Conservation (phyloP, 2,888 invertebrate genomes). For the Oligia fasciuncula region DNA sequence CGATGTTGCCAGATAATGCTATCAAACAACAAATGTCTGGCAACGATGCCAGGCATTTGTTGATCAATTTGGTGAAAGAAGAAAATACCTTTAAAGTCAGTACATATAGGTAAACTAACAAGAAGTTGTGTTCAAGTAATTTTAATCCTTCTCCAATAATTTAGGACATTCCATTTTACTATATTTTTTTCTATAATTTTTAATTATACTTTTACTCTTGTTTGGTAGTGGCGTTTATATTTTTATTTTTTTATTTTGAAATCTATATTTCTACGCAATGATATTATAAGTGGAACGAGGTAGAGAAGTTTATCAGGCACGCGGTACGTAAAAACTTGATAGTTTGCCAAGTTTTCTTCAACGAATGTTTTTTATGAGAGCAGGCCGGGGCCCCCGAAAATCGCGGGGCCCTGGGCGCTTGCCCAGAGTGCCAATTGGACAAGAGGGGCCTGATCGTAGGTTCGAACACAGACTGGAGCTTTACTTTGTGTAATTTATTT, state of each 20-base stretch:
- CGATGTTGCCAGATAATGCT: neutral
- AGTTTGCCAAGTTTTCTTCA: too few species aligned
- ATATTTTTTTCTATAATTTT: constrained; percentile 9
- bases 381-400: too few species aligned
- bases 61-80: neutral
- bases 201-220: constrained; percentile 40
- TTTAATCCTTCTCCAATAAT: constrained; percentile 9
- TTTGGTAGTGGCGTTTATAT: constrained; percentile 63
- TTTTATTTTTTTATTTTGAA: constrained; percentile 38
- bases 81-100: neutral
- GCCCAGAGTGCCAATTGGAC: too few species aligned
- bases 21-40: neutral
- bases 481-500: too few species aligned
- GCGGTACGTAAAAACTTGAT: too few species aligned
- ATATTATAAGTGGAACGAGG: neutral
- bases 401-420: too few species aligned
- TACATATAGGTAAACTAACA: constrained; percentile 17
- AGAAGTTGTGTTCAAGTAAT: constrained; percentile 17
- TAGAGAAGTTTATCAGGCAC: too few species aligned
- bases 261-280: constrained; percentile 16
- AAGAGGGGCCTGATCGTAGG: too few species aligned
- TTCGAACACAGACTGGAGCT: too few species aligned
- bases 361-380: too few species aligned
- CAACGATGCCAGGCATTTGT: too few species aligned
- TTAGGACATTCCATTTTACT: constrained; percentile 61